Percentiles rank a stretch among this genome's conserved stretches.
Conservation (phyloP, 2,797 vertebrate species). For the Darevskia nairensis region DNA sequence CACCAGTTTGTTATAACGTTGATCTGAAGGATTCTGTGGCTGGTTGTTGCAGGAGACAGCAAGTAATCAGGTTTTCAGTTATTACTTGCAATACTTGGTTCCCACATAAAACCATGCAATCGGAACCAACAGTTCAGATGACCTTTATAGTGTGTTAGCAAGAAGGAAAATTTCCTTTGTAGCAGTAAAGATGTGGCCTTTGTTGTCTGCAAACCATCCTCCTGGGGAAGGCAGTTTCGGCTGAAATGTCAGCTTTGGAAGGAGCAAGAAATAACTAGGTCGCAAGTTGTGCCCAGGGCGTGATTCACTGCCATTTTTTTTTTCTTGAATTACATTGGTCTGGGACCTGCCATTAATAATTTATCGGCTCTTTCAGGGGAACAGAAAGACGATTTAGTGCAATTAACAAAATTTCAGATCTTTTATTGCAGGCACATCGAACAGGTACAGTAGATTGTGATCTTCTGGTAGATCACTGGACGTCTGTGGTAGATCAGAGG, state of each 20-base stretch:
- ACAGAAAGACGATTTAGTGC: accelerated
- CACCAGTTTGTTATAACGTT: not conserved
- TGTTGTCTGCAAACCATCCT: slow-evolving; percentile 28
- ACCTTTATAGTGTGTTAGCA: slow-evolving; percentile 30
- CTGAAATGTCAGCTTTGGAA: not conserved
- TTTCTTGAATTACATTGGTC: not conserved
- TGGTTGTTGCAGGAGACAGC: accelerated
- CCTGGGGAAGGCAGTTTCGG: slow-evolving; percentile 16
- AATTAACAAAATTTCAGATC: not conserved
- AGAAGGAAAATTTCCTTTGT: slow-evolving; percentile 40
- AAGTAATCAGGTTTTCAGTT: not conserved
- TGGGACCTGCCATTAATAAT: not conserved
- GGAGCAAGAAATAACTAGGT: slow-evolving; percentile 35
- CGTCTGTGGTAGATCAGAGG: too few relatives aligned
- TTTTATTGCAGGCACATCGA: not conserved
- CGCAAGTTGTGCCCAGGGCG: not conserved
- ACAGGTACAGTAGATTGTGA: too few relatives aligned
- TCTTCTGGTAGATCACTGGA: too few relatives aligned
- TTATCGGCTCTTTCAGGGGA: not conserved
- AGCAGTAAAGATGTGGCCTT: slow-evolving; percentile 15
- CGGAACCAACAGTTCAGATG: slow-evolving; percentile 1
- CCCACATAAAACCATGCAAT: not conserved
- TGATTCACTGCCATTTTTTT: slow-evolving; percentile 39
- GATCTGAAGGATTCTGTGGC: slow-evolving; percentile 1
- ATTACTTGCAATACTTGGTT: not conserved